These are phyloP conservation scores for Patella vulgata DNA, from an alignment of 1,140 invertebrate species.

Conservation along the genomic window DNA sequence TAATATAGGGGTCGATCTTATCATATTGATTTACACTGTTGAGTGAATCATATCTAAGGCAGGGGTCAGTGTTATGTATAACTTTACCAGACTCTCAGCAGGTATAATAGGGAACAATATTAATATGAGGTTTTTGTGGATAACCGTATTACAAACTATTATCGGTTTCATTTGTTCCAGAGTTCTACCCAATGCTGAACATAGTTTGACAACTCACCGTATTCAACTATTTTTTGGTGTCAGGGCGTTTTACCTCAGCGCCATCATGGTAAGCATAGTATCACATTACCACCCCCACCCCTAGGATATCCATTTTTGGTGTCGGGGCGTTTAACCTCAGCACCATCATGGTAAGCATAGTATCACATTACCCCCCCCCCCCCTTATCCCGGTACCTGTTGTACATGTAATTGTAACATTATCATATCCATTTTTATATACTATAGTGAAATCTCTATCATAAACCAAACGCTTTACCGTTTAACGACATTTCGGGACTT, in stretches of 20 bases:
- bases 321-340: conserved; percentile 48
- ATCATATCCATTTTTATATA: too few relatives aligned
- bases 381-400: too few relatives aligned
- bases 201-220: conserved; percentile 47
- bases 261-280: conserved; percentile 34
- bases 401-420: too few relatives aligned
- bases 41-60: conserved; percentile 56
- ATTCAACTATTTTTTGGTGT: conserved; percentile 43
- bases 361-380: too few relatives aligned
- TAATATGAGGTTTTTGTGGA: too few relatives aligned
- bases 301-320: too few relatives aligned
- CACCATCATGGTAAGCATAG: conserved; percentile 36
- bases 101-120: too few relatives aligned
- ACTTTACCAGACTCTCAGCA: too few relatives aligned
- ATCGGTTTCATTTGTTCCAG: conserved; percentile 16
- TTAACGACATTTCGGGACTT: too few relatives aligned
- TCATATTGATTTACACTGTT: conserved; percentile 47
- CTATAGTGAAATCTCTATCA: too few relatives aligned
- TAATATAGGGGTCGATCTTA: conserved; percentile 55
- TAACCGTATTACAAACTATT: not conserved
- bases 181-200: conserved; percentile 53
- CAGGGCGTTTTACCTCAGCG: conserved; percentile 47
- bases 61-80: conserved; percentile 54
- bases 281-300: too few relatives aligned
- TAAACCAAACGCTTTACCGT: too few relatives aligned